These are phyloP conservation scores for Pollenia angustigena DNA, from an alignment of 2,888 invertebrate genomes.

Conservation along the genomic window DNA sequence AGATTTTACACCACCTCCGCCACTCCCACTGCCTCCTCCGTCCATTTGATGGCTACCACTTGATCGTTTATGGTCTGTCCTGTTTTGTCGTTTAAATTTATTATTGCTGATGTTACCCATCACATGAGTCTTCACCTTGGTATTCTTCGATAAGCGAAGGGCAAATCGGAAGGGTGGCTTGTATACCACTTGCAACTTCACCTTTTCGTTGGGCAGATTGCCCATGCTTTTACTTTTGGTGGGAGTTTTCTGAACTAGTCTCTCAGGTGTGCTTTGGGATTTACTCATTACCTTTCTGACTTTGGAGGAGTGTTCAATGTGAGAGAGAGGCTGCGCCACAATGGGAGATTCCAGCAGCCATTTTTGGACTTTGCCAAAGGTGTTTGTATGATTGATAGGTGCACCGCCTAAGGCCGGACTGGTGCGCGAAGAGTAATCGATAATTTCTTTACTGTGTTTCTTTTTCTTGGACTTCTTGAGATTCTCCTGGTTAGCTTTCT, in stretches of 20 bases:
- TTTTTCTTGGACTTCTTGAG: constrained; percentile 84
- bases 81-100: constrained; percentile 79
- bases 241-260: constrained; percentile 87
- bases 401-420: constrained; percentile 82
- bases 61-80: constrained; percentile 73
- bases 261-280: constrained; percentile 93
- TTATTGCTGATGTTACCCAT: constrained; percentile 78
- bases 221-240: constrained; percentile 89
- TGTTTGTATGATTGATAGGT: constrained; percentile 84
- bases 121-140: constrained; percentile 84
- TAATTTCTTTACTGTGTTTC: constrained; percentile 88
- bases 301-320: constrained; percentile 83
- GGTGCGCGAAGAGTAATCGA: constrained; percentile 87
- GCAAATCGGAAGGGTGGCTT: constrained; percentile 95
- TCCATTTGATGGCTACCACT: constrained; percentile 72
- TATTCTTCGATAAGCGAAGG: constrained; percentile 87
- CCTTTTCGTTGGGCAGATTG: constrained; percentile 87
- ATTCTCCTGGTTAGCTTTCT: constrained; percentile 81
- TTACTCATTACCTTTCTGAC: constrained; percentile 87
- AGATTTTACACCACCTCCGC: constrained; percentile 61
- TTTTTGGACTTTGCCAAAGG: constrained; percentile 92
- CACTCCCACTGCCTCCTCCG: constrained; percentile 71
- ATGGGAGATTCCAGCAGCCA: constrained; percentile 91
- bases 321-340: constrained; percentile 83
- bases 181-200: constrained; percentile 93